Conservation (phyloP, 2,888 invertebrate species). For the Anodontia alba region DNA sequence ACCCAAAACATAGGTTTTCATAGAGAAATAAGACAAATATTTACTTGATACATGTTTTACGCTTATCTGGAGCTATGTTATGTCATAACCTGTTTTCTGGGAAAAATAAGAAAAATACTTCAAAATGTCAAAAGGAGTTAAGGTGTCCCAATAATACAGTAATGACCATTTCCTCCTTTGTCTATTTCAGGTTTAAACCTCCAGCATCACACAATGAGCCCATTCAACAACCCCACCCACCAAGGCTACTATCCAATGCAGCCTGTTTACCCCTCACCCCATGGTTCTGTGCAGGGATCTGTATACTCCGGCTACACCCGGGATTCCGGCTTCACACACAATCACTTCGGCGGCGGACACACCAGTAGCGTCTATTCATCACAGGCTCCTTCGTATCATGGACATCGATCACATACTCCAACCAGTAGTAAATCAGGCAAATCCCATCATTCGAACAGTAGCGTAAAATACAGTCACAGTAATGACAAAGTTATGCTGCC, state of each 20-base stretch:
- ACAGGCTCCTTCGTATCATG: slow-evolving; percentile 76
- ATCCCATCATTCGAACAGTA: slow-evolving; percentile 78
- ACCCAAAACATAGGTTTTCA: no score
- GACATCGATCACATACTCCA: slow-evolving; percentile 79
- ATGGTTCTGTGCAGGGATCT: slow-evolving; percentile 63
- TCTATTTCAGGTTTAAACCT: slow-evolving; percentile 28
- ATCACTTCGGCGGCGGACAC: slow-evolving; percentile 54
- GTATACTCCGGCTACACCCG: slow-evolving; percentile 73
- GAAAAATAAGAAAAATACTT: no score
- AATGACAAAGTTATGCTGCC: slow-evolving; percentile 81
- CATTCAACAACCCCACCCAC: slow-evolving; percentile 75
- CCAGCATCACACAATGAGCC: slow-evolving; percentile 48
- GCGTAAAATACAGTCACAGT: slow-evolving; percentile 78
- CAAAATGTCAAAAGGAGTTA: no score
- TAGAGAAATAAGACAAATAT: no score
- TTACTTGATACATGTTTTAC: no score
- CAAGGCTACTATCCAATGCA: slow-evolving; percentile 83
- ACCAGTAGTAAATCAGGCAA: slow-evolving; percentile 82
- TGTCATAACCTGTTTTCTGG: no score
- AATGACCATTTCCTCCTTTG: no score
- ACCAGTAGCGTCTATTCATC: slow-evolving; percentile 75
- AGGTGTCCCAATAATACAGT: no score
- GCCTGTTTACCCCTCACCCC: slow-evolving; percentile 73
- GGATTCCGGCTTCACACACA: slow-evolving; percentile 62
- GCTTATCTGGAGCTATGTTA: no score